phyloP scores from a whole-genome alignment of 2,113 vertebrate genomes.

The Blennius ocellaris region DNA sequence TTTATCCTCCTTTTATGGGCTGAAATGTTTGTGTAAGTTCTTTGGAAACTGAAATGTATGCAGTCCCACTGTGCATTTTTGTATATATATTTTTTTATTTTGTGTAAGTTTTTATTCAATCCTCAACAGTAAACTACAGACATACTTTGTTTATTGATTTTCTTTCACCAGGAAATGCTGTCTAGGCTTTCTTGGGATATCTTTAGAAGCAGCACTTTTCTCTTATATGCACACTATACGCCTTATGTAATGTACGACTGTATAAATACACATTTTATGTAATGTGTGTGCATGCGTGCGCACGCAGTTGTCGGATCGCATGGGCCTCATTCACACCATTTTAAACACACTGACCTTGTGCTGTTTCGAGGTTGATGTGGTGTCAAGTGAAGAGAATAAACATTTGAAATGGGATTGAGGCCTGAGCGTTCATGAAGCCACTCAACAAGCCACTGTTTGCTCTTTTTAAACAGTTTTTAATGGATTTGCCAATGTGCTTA shows the following conservation, averaged over 20 bases:
- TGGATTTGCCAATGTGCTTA: neutral
- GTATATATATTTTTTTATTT: neutral
- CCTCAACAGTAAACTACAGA: neutral
- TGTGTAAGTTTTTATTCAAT: neutral
- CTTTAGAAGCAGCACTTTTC: neutral
- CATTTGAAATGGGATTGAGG: neutral
- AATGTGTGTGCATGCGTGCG: too few relatives aligned
- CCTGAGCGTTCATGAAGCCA: neutral
- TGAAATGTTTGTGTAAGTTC: neutral
- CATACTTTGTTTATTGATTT: neutral
- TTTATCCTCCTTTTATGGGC: too few relatives aligned
- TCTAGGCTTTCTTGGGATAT: neutral
- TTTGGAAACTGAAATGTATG: neutral
- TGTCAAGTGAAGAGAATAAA: neutral
- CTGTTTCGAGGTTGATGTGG: neutral
- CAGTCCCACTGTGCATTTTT: neutral
- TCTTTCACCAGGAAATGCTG: conserved; percentile 2
- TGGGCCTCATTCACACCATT: neutral
- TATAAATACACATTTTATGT: neutral
- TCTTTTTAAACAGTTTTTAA: neutral
- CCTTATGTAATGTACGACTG: neutral
- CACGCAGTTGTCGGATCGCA: neutral
- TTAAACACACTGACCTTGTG: neutral
- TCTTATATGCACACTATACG: neutral
- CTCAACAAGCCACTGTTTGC: neutral